phyloP scores from a whole-genome alignment of 2,113 vertebrate species.

The Nyctibius bracteatus region DNA sequence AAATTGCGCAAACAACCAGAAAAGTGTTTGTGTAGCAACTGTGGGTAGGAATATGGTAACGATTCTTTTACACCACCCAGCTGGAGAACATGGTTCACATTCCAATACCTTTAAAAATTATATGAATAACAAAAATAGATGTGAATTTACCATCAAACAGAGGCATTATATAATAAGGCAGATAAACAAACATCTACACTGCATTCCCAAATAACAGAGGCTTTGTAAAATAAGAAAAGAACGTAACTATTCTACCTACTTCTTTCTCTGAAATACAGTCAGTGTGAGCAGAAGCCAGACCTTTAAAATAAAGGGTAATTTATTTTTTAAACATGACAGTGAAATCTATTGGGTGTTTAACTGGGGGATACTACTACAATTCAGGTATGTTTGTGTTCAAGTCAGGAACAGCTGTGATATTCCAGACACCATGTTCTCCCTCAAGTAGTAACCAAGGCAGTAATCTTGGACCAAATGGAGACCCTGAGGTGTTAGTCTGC shows the following conservation, averaged over 20 bases:
- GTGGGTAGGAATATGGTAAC: slow-evolving; percentile 81
- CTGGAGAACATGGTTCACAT: slow-evolving; percentile 83
- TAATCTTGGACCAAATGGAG: neutral
- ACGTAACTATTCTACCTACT: neutral
- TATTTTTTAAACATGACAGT: neutral
- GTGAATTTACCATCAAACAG: neutral
- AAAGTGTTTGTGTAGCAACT: slow-evolving; percentile 85
- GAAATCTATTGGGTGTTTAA: neutral
- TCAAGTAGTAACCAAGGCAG: neutral
- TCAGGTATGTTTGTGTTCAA: neutral
- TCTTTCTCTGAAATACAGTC: neutral
- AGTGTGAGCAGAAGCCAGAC: neutral
- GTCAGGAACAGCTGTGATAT: neutral
- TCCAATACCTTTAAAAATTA: slow-evolving; percentile 75
- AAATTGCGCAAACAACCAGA: slow-evolving; percentile 87
- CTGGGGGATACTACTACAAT: neutral
- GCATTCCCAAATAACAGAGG: neutral
- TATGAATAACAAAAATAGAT: neutral
- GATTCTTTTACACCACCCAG: slow-evolving; percentile 87
- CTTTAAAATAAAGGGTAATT: neutral
- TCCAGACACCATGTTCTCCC: neutral
- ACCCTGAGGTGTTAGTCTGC: neutral
- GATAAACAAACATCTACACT: neutral
- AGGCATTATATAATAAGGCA: neutral
- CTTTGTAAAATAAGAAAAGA: neutral